A percentile compares a stretch with the other conserved stretches of the same genome.
phyloP scores from a whole-genome alignment of 53 echinoderm and acorn worm genomes.

The Pentamera pediparva region DNA sequence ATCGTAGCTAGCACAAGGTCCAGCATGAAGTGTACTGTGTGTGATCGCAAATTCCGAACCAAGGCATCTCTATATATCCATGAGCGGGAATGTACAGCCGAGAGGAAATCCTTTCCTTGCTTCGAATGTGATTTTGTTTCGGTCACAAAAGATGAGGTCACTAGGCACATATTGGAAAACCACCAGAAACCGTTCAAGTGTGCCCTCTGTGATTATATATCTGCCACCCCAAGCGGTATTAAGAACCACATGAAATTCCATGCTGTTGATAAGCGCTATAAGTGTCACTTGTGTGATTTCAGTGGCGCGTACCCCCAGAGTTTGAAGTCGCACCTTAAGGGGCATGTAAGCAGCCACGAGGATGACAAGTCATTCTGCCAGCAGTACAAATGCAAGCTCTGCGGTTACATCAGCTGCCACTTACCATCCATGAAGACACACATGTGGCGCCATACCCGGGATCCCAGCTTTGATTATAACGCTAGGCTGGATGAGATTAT shows the following conservation, averaged over 20 bases:
- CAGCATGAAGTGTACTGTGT: constrained; percentile 1
- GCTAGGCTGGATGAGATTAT: constrained; percentile 39
- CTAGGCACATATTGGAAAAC: constrained; percentile 37
- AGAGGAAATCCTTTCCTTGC: constrained; percentile 33
- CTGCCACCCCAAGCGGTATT: constrained; percentile 80
- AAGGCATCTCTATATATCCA: constrained; percentile 30
- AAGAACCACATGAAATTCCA: constrained; percentile 99
- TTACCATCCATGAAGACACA: constrained; percentile 93
- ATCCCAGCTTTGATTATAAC: constrained; percentile 85
- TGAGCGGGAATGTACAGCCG: constrained; percentile 15
- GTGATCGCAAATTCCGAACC: constrained; percentile 14
- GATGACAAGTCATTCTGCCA: constrained; percentile 39
- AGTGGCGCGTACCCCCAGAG: constrained; percentile 96
- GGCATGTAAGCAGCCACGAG: constrained; percentile 37
- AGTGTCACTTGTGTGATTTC: constrained; percentile 82
- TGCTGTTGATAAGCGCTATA: constrained; percentile 80
- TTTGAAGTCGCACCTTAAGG: constrained; percentile 85
- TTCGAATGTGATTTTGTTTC: constrained; percentile 67
- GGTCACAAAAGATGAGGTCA: constrained; percentile 40
- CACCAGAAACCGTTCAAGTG: constrained; percentile 75
- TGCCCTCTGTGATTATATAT: constrained; percentile 64
- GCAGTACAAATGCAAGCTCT: constrained; percentile 81
- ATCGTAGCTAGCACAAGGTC: background rate
- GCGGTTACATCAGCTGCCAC: constrained; percentile 82
- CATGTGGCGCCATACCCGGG: constrained; percentile 94